Evolutionary conservation across 2,113 vertebrate genomes (phyloP).

Genomic region (Melospiza melodia): DNA sequence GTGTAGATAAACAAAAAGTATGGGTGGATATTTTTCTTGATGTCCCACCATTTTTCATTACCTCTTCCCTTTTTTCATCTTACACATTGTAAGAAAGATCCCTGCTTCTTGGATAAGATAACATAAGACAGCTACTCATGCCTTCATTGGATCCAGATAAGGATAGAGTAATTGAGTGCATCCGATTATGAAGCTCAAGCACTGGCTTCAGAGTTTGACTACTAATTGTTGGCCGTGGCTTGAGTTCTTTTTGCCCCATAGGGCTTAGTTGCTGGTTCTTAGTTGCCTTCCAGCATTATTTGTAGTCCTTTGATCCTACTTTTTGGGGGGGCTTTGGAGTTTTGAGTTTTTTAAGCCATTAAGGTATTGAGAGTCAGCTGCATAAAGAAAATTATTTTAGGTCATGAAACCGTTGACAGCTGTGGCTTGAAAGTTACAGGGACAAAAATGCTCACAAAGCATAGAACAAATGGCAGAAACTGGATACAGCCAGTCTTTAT

Average conservation of each 20-base stretch:
- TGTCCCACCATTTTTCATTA: background rate
- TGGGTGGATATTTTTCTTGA: background rate
- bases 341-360: background rate
- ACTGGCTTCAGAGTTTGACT: background rate
- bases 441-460: background rate
- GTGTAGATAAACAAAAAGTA: background rate
- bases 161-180: background rate
- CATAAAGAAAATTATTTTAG: background rate
- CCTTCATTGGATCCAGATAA: background rate
- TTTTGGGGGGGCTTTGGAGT: fast-evolving
- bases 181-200: background rate
- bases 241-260: background rate
- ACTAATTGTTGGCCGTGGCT: background rate
- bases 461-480: background rate
- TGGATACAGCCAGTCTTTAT: background rate
- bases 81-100: background rate
- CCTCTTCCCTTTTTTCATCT: background rate
- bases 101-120: background rate
- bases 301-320: background rate
- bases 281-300: background rate
- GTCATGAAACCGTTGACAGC: background rate
- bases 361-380: background rate
- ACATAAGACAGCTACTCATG: background rate
- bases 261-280: background rate
- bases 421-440: background rate